Evolutionary conservation across 1,140 invertebrate genomes (phyloP).

Genomic region (Ostrea denselamellosa): DNA sequence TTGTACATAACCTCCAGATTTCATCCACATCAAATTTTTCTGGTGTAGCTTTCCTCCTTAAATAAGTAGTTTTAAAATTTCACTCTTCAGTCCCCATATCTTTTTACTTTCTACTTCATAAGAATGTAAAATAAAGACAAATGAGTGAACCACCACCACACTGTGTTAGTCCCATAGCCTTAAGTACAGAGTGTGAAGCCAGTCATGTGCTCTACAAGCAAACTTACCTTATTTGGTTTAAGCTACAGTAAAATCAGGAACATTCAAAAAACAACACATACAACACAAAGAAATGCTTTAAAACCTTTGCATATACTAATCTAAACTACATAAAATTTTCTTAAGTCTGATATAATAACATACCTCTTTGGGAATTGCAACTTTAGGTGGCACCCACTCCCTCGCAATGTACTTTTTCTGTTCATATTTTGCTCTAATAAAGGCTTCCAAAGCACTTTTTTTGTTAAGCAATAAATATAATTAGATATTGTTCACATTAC

Average conservation of each 20-base stretch:
- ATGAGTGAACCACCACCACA: neutral
- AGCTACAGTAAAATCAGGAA: constrained; percentile 34
- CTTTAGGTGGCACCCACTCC: constrained; percentile 94
- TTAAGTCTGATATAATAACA: constrained; percentile 18
- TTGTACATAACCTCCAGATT: too few species aligned
- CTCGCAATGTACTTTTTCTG: constrained; percentile 98
- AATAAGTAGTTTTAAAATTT: neutral
- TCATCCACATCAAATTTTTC: too few species aligned
- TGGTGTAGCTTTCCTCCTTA: too few species aligned
- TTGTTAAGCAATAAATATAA: constrained; percentile 58
- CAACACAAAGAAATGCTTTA: neutral
- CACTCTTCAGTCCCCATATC: neutral
- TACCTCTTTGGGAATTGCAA: constrained; percentile 84
- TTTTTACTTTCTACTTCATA: neutral
- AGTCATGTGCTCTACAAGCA: neutral
- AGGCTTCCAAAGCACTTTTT: constrained; percentile 88
- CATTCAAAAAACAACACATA: neutral
- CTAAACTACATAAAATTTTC: too few species aligned
- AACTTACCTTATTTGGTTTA: constrained; percentile 29
- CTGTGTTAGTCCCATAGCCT: neutral
- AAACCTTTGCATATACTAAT: neutral
- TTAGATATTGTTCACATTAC: neutral
- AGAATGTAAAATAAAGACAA: neutral
- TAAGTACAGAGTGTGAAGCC: neutral
- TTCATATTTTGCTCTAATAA: constrained; percentile 98